Conservation (phyloP, 2,113 vertebrate species). For the Ovis aries region DNA sequence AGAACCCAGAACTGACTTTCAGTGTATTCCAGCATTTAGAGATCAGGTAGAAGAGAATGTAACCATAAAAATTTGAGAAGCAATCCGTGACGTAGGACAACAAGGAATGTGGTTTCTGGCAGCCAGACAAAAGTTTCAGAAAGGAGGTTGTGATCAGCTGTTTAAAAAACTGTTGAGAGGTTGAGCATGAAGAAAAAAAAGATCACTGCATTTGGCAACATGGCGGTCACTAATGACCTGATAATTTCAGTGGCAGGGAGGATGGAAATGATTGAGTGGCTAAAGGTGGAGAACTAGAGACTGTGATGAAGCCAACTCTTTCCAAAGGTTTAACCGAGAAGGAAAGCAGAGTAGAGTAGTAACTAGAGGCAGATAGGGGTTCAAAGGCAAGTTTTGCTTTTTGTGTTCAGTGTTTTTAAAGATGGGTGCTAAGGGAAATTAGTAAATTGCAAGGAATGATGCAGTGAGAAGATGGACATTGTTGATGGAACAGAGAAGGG, state of each 20-base stretch:
- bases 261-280: not conserved
- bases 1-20: not conserved
- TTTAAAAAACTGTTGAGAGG: not conserved
- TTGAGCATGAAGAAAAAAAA: not conserved
- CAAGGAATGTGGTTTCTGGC: not conserved
- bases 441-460: not conserved
- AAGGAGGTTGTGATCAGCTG: not conserved
- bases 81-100: not conserved
- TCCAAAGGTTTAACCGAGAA: not conserved
- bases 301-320: not conserved
- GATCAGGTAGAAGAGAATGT: not conserved
- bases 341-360: not conserved
- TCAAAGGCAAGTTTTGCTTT: not conserved
- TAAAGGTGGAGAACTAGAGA: not conserved
- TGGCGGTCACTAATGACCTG: not conserved
- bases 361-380: not conserved
- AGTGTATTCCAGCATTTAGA: not conserved
- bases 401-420: not conserved
- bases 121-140: not conserved
- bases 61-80: not conserved
- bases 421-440: not conserved
- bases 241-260: not conserved
- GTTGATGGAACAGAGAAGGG: not conserved
- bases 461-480: not conserved
- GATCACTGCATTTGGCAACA: not conserved